Evolutionary conservation across 1,140 invertebrate species (phyloP).

Genomic region (Anastrepha ludens): DNA sequence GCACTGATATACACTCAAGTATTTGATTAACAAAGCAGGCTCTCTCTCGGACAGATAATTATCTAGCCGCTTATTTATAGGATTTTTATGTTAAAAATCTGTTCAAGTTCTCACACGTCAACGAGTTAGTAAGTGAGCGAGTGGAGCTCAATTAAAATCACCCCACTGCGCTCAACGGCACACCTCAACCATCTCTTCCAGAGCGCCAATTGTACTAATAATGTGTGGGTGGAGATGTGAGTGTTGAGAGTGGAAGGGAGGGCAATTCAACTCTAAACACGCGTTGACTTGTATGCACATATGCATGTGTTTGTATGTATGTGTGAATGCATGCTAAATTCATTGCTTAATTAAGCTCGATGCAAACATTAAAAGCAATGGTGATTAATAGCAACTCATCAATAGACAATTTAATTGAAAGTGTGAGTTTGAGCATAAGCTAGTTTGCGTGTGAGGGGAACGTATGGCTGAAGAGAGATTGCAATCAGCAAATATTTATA

Average conservation of each 20-base stretch:
- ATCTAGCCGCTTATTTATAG: slow-evolving; percentile 2
- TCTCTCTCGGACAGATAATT: background rate
- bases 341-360: slow-evolving; percentile 40
- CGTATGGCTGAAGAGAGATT: background rate
- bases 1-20: background rate
- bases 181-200: too few relatives aligned
- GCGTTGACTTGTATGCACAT: background rate
- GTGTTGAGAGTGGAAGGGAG: too few relatives aligned
- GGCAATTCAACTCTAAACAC: too few relatives aligned
- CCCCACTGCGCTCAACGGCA: too few relatives aligned
- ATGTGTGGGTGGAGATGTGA: background rate
- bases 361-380: background rate
- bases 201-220: background rate
- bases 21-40: background rate
- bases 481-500: background rate
- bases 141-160: slow-evolving; percentile 7
- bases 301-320: background rate
- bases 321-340: background rate
- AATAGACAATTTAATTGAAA: slow-evolving; percentile 37
- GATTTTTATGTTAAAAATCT: slow-evolving; percentile 44
- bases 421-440: background rate
- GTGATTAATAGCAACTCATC: slow-evolving; percentile 50
- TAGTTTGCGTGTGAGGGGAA: background rate
- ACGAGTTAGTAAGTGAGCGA: background rate
- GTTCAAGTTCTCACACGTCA: slow-evolving; percentile 29